Percentiles rank a stretch among this genome's conserved stretches.
These are phyloP conservation scores for Elanus axillaris DNA, from an alignment of 2,113 vertebrate species.

Conservation along the genomic window DNA sequence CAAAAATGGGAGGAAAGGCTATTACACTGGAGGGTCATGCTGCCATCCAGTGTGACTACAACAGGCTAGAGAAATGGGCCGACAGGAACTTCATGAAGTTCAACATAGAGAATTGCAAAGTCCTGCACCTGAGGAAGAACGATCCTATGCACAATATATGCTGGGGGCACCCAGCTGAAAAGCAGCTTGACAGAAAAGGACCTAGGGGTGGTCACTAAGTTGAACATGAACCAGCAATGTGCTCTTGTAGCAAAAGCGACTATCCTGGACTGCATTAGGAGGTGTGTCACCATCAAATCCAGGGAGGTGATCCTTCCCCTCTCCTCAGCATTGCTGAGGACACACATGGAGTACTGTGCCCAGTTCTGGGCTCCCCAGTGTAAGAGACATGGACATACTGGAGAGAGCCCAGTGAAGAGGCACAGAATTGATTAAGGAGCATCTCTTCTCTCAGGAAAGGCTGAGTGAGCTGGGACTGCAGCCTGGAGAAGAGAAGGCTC, in stretches of 20 bases:
- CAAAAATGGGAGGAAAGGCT: neutral
- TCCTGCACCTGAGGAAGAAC: neutral
- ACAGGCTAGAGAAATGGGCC: neutral
- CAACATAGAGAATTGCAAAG: neutral
- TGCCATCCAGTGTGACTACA: neutral
- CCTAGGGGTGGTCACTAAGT: neutral
- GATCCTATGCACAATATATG: neutral
- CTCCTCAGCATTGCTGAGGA: neutral
- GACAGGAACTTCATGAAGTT: neutral
- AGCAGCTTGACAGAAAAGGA: neutral
- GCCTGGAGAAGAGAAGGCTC: neutral
- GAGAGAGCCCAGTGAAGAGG: neutral
- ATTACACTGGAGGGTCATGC: neutral
- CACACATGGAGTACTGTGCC: neutral
- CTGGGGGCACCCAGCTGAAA: neutral
- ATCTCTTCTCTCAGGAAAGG: neutral
- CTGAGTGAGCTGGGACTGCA: neutral
- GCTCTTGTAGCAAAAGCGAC: neutral
- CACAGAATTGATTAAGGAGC: neutral
- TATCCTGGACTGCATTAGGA: neutral
- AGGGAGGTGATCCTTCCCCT: neutral
- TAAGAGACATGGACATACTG: neutral
- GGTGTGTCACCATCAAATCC: neutral
- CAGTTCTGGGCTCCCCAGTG: neutral
- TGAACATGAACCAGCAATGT: neutral